A percentile compares a stretch with the other conserved stretches of the same genome.
phyloP scores from a whole-genome alignment of 2,797 vertebrate genomes.

The Sternotherus odoratus region DNA sequence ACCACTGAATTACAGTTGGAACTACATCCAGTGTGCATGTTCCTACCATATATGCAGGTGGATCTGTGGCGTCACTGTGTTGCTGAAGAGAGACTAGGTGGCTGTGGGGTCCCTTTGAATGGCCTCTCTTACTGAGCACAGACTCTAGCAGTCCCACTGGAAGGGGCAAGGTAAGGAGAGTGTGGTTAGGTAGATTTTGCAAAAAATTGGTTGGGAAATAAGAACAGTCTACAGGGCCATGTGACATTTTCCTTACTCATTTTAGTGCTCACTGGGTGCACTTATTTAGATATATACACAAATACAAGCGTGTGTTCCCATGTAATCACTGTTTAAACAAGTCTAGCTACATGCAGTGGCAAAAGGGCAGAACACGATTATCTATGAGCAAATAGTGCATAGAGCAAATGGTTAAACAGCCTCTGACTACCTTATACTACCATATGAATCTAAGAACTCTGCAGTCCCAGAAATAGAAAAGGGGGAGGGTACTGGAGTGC shows the following conservation, averaged over 20 bases:
- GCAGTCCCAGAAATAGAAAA: background rate
- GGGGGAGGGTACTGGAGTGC: background rate
- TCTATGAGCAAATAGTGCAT: background rate
- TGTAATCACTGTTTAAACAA: background rate
- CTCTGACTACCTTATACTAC: background rate
- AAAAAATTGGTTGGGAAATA: background rate
- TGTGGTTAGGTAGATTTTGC: background rate
- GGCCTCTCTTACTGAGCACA: background rate
- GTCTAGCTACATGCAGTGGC: background rate
- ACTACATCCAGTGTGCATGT: background rate
- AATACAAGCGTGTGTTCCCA: background rate
- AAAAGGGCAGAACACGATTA: constrained; percentile 1
- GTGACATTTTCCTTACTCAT: background rate
- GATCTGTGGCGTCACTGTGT: background rate
- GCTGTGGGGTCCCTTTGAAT: constrained; percentile 21
- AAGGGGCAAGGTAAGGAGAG: background rate
- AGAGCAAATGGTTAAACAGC: background rate
- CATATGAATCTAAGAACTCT: background rate
- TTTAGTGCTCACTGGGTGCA: background rate
- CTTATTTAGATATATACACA: background rate
- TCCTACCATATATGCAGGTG: background rate
- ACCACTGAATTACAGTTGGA: fast-evolving
- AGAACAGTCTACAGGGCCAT: background rate
- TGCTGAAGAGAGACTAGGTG: constrained; percentile 24
- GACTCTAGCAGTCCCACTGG: background rate